Evolutionary conservation across 1,140 invertebrate genomes (phyloP), one percentile per base, ranked within the genome.

Genomic region (Sarcophaga peregrina): DNA sequence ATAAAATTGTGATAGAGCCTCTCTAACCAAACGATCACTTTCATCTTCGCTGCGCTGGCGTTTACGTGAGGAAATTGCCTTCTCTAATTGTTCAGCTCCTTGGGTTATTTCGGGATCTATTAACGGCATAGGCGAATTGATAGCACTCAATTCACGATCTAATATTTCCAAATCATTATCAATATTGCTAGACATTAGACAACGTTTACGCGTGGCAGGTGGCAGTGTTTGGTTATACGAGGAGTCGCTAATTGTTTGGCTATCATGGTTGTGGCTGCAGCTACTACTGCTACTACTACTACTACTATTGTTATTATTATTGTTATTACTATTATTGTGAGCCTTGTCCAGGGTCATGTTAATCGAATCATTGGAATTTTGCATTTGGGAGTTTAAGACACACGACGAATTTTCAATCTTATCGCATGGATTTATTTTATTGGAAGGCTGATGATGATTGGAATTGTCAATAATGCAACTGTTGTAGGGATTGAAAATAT

Each of bases 1-100:
- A 87, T 95, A 95, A 85, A 95, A 94, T 84, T 95, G 94, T 47
- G 93, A 94, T 0, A 94, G 89, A 0, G 93, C 93, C 83, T 93
- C 93, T 62, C 93, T 92, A 37, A 93, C 92, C 86, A 93, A 90
- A 47, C 92, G 92, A 85, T 93, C 93, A 83, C 93, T 92, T 52
- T 93, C 93, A 58, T 93, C 93, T 82, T 92, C 92, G 54, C 91
- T 90, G 80, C 90, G 90, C 83, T 90, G 91, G 52, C 91, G 86
- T 84, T 91, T 90, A 37, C 90, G 84, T 6, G 89, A 88, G 5
- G 88, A 88, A 7, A 90, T 85, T 11, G 87, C 87, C 80, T 86
- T 86, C 82, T 91, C 90, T n/a, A 90, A 82, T 82, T 91, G 88
- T 80, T 91, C 90, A 75, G 88, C 90, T 5, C 90, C 88, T 80